A percentile compares a stretch with the other conserved stretches of the same genome.
Evolutionary conservation across 92 coral and sea anemone species (phyloP).

Genomic region (Heteractis magnifica): DNA sequence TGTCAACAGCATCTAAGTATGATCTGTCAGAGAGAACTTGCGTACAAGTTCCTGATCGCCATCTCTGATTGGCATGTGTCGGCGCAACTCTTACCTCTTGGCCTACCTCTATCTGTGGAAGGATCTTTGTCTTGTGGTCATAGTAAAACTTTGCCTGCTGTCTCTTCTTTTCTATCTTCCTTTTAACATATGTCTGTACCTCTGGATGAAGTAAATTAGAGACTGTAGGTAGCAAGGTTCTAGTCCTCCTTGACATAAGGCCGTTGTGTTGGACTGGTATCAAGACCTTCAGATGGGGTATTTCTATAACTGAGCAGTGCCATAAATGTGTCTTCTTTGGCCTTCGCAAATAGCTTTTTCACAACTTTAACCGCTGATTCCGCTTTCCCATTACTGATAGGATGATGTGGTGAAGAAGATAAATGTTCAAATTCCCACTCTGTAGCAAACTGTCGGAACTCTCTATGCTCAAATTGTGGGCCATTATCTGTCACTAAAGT

Average conservation of each 20-base stretch:
- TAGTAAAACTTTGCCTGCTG: no score
- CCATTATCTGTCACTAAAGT: constrained; percentile 51
- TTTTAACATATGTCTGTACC: not conserved
- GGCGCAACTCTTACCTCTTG: constrained; percentile 49
- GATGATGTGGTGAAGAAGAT: constrained; percentile 38
- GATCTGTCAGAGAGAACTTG: constrained; percentile 38
- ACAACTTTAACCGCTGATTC: no score
- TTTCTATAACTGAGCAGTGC: no score
- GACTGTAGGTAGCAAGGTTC: constrained; percentile 38
- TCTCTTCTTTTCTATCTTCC: constrained; percentile 31
- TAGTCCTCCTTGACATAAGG: constrained; percentile 37
- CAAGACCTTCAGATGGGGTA: no score
- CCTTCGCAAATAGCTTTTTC: no score
- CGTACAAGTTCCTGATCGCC: constrained; percentile 37
- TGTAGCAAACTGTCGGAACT: constrained; percentile 42
- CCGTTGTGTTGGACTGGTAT: no score
- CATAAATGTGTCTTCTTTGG: no score
- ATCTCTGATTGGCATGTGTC: constrained; percentile 13
- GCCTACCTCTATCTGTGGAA: constrained; percentile 3
- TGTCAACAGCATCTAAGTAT: constrained; percentile 22
- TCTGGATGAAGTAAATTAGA: constrained; percentile 18
- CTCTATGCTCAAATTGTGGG: constrained; percentile 33
- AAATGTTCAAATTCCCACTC: constrained; percentile 38
- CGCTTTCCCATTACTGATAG: constrained; percentile 2
- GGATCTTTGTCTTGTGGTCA: no score